Evolutionary conservation across 2,113 vertebrate genomes (phyloP), one percentile per base, ranked within the genome.

Genomic region (Thryonomys swinderianus): DNA sequence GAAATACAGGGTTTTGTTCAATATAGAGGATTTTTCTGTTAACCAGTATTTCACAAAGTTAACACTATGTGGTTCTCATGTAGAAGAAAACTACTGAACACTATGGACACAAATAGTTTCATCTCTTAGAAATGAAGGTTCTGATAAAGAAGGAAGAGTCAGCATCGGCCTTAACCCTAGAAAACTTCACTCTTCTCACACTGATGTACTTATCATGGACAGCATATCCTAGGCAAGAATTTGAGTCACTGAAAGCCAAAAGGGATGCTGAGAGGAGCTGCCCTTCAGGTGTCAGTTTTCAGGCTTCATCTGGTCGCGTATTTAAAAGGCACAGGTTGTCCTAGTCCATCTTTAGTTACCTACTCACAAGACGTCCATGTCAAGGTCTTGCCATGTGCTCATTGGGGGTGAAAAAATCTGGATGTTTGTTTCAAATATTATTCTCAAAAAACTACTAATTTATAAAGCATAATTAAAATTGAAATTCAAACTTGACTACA

Each of bases 401-500:
- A 93, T 20, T 62, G 18, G 1, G 61, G 32, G n/a, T 53, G n/a
- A 96, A 64, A 20, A 86, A 76, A 30, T 55, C 55, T 61, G 14
- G 17, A 59, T 82, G 61, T 18, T 51, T 81, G 53, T 85, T 85
- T 93, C 40, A 85, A 55, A 25, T n/a, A 82, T 37, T 80, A 76
- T 42, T 88, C 7, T 91, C 27, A 74, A 59, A 55, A 93, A 73
- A 51, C 13, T 76, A 86, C 34, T 69, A 93, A 40, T 78, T 53
- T 91, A 81, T 53, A 90, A 91, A 85, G 7, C 7, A 34, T 59
- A 95, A 66, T 79, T 71, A 86, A 76, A 87, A 64, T 20, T 95
- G 85, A 86, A 96, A 89, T 48, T 83, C 67, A 86, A 86, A 91
- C 21, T 42, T 86, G 34, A 90, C 7, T 91, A 71, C 13, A 79